A percentile compares a stretch with the other conserved stretches of the same genome.
phyloP scores from a whole-genome alignment of 1,140 invertebrate genomes.

The Batillaria attramentaria region DNA sequence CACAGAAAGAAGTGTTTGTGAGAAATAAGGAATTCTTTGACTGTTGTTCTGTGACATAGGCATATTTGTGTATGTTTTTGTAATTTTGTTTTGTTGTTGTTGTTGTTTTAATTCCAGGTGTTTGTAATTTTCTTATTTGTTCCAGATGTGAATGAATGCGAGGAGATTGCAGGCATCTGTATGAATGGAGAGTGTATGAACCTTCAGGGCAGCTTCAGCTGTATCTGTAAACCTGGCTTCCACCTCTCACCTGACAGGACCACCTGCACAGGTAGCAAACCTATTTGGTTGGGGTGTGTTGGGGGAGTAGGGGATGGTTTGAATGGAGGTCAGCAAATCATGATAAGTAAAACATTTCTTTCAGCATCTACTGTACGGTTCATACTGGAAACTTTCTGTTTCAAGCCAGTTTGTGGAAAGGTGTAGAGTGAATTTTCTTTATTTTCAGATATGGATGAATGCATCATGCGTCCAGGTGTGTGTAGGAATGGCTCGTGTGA shows the following conservation, averaged over 20 bases:
- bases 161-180: slow-evolving; percentile 83
- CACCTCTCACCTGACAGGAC: slow-evolving; percentile 79
- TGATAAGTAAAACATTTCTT: too few relatives aligned
- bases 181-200: slow-evolving; percentile 76
- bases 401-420: neutral
- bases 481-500: slow-evolving; percentile 82
- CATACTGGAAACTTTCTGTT: neutral
- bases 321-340: too few relatives aligned
- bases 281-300: neutral
- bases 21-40: too few relatives aligned
- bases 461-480: slow-evolving; percentile 79
- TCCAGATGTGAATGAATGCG: slow-evolving; percentile 86
- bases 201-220: slow-evolving; percentile 78
- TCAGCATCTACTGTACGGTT: too few relatives aligned
- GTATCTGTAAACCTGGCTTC: slow-evolving; percentile 90
- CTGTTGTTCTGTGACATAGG: neutral
- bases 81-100: neutral
- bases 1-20: too few relatives aligned
- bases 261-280: slow-evolving; percentile 78
- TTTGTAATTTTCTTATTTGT: slow-evolving; percentile 25
- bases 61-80: slow-evolving; percentile 2
- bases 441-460: slow-evolving; percentile 79
- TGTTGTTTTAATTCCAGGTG: neutral
- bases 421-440: neutral
- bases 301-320: neutral